Base-by-base conservation (phyloP, 2,888 invertebrate species). In the Siphlonurus alternatus region DNA sequence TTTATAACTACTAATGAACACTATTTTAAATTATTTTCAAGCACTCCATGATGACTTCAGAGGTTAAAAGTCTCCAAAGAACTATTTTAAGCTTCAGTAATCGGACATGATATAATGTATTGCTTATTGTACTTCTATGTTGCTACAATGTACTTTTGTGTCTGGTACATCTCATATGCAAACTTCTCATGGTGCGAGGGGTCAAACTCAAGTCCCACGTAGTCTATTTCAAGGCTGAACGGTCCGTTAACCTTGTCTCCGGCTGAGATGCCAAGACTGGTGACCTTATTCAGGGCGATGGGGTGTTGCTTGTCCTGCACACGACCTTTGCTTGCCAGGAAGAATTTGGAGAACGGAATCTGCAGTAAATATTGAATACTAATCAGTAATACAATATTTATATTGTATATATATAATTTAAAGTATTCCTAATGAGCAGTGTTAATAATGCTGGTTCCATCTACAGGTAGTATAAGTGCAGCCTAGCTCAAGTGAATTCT, bases 291-390 rank as follows among this genome's bases (percentile, higher is more conserved):
- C 25, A 84, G 71, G 0, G 80, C 77, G 59, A 93, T 75, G 2
- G 83, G 76, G 23, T 69, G 73, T 74, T 95, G 96, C 64, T 78
- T 81, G 74, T 95, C 94, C 76, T 95, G 95, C 38, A 94, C 74
- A 23, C 89, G 79, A 1, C 96, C 96, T 77, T 91, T 93, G 2
- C 86, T 84, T 2, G 85, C 80, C 51, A 91, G 76, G 68, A 88
- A 83, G 73, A 97, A 96, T 76, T 94, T 95, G 10, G 95, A 93
- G 77, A 96, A 93, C 1, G 96, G 96, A 71, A 97, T 90, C 89
- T 88, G 79, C 56, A 85, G 83, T 66, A 70, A 68, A 66, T 66
- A 69, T 59, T 62, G 63, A n/a, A n/a, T n/a, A n/a, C n/a, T n/a
- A n/a, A n/a, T n/a, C n/a, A n/a, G n/a, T n/a, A n/a, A 54, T 18